Conservation (phyloP, 2,888 invertebrate species). For the Drosophila eohydei region DNA sequence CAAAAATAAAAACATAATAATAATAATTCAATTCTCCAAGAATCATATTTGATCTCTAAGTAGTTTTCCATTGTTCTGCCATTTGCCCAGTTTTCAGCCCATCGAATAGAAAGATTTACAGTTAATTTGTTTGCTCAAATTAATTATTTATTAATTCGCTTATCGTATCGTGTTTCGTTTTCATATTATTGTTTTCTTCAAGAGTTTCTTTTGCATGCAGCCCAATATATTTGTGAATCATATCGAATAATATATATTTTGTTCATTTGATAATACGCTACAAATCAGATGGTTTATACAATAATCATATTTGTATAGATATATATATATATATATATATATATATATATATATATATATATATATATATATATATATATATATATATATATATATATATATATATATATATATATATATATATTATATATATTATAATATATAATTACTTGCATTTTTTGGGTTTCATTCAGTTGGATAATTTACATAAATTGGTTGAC, state of each 20-base stretch:
- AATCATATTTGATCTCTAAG: too few species aligned
- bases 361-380: too few species aligned
- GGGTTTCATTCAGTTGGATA: conserved; percentile 30
- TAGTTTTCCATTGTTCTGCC: not conserved
- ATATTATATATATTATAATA: conserved; percentile 20
- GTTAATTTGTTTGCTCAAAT: conserved; percentile 55
- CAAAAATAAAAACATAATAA: not conserved
- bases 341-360: too few species aligned
- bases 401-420: too few species aligned
- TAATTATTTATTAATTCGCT: conserved; percentile 74
- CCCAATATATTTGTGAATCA: conserved; percentile 47
- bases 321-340: too few species aligned
- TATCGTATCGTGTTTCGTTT: conserved; percentile 35
- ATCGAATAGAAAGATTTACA: not conserved
- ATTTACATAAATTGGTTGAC: conserved; percentile 50
- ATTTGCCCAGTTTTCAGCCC: not conserved
- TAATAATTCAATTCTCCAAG: too few species aligned
- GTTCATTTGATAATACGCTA: conserved; percentile 52
- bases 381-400: too few species aligned
- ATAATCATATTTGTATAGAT: conserved; percentile 34
- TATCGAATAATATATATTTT: conserved; percentile 26
- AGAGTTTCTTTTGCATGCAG: conserved; percentile 59
- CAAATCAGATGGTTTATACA: conserved; percentile 50
- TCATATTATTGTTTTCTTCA: conserved; percentile 20
- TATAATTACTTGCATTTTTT: conserved; percentile 5